Evolutionary conservation across 2,888 invertebrate species (phyloP), one percentile per base, ranked within the genome.

Genomic region (Oligia strigilis): DNA sequence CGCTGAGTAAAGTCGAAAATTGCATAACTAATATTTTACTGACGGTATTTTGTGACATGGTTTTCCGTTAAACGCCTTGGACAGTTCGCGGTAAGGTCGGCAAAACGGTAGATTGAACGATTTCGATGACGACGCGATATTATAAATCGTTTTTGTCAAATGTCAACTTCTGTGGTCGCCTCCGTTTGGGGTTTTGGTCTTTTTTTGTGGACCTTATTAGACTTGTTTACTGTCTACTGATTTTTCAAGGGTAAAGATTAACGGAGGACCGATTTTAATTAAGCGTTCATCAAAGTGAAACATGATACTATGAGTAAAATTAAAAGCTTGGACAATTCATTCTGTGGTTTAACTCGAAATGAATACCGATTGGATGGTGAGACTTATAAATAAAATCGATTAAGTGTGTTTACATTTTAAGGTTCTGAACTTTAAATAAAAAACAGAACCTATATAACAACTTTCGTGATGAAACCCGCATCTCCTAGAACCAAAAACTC

Each of bases 111-210:
- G 96, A 93, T 92, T 95, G 96, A 92, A 93, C 95, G 94, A 96
- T 96, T 96, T 96, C 85, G 97, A 97, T 97, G 93, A 91, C 89
- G 91, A 88, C 77, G 77, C 90, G 97, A 97, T 97, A 95, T 91
- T 91, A 89, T 89, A 90, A 93, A 93, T 93, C 94, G 94, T 96
- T 96, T 96, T 97, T 96, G 96, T 97, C 96, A 96, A 96, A 96
- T 96, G 96, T 97, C 97, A 96, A 97, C 96, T 96, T 94, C 95
- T 96, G 95, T 94, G 95, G 95, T 93, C 94, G 95, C 94, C 92
- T 91, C 92, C 89, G 93, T 93, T 93, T 90, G 83, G 82, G 62
- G 67, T 55, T 36, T 29, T 75, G 14, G 43, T 60, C 70, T 91
- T 91, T 90, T 91, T 91, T 88, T 89, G 85, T 72, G 17, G 46